Percentiles rank a stretch among this genome's conserved stretches.
Evolutionary conservation across 2,113 vertebrate species (phyloP).

Genomic region (Phasianus colchicus): DNA sequence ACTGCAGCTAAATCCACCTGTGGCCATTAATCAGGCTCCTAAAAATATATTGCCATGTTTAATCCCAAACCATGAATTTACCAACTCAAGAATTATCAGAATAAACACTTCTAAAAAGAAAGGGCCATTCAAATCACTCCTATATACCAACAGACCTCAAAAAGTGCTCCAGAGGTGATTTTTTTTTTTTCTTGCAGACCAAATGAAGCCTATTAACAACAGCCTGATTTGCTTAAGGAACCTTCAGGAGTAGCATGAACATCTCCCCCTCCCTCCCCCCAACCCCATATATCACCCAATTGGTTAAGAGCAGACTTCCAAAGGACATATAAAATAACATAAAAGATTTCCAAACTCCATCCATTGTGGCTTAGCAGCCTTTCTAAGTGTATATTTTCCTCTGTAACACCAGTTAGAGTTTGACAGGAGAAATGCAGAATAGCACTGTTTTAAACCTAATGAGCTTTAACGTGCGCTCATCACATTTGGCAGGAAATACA

Average conservation of each 20-base stretch:
- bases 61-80: conserved; percentile 38
- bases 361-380: background rate
- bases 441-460: background rate
- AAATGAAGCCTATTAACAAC: background rate
- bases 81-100: background rate
- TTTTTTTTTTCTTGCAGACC: background rate
- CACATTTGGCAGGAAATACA: background rate
- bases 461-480: background rate
- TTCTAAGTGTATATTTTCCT: background rate
- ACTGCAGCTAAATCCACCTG: conserved; percentile 53
- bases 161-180: background rate
- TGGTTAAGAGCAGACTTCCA: conserved; percentile 4
- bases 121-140: background rate
- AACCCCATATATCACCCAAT: background rate
- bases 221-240: background rate
- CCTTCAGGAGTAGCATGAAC: background rate
- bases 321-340: background rate
- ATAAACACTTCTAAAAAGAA: conserved; percentile 2
- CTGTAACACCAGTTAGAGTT: background rate
- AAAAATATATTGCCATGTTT: conserved; percentile 53
- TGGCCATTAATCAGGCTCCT: conserved; percentile 45
- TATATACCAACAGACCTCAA: background rate
- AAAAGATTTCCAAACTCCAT: background rate
- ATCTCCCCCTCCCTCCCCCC: background rate
- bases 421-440: background rate